Conservation (phyloP, 2,113 vertebrate genomes). For the Eurystomus gularis region DNA sequence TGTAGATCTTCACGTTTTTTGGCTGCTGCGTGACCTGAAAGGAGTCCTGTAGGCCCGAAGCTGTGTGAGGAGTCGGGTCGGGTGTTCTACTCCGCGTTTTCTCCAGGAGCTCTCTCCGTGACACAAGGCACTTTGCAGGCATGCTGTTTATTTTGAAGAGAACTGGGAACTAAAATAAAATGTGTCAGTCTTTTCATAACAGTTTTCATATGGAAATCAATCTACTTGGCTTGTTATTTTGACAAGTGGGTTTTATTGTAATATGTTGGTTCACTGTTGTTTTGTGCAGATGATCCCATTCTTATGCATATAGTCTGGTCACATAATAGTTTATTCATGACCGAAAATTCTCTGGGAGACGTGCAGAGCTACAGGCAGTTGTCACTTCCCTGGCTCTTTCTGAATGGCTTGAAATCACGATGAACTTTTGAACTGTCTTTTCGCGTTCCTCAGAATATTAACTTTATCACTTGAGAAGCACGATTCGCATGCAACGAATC, state of each 20-base stretch:
- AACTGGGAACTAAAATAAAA: not conserved
- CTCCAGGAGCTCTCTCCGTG: not conserved
- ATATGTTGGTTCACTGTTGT: not conserved
- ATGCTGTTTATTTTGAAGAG: not conserved
- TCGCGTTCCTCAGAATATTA: not conserved
- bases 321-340: not conserved
- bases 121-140: not conserved
- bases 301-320: not conserved
- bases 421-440: slow-evolving; percentile 18
- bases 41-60: not conserved
- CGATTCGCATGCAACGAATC: not conserved
- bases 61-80: accelerated
- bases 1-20: not conserved
- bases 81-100: accelerated
- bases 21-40: not conserved
- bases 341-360: not conserved
- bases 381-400: not conserved
- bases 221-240: not conserved
- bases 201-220: slow-evolving; percentile 8
- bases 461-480: not conserved
- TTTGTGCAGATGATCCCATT: slow-evolving; percentile 2
- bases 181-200: not conserved
- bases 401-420: not conserved
- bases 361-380: not conserved
- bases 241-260: not conserved